Evolutionary conservation across 2,113 vertebrate species (phyloP).

Genomic region (Rousettus leschenaultii): DNA sequence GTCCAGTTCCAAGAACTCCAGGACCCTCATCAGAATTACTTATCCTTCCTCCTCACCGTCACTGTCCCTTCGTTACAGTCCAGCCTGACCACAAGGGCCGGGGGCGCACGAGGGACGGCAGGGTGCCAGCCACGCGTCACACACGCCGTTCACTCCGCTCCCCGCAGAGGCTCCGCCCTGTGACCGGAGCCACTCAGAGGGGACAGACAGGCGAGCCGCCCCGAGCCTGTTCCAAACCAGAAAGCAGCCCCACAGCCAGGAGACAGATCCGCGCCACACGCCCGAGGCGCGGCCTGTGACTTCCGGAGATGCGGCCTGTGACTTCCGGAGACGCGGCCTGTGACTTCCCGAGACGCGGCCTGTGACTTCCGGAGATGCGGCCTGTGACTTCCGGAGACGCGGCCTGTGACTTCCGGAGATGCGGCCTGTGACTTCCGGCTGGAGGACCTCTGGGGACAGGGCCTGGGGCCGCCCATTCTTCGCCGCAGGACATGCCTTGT

Average conservation of each 20-base stretch:
- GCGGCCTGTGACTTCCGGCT: too few species aligned
- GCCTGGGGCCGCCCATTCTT: too few species aligned
- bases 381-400: too few species aligned
- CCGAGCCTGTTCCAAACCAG: neutral
- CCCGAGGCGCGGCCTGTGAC: neutral
- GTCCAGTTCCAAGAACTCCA: neutral
- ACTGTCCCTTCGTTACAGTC: neutral
- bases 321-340: too few species aligned
- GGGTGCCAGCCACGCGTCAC: neutral
- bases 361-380: too few species aligned
- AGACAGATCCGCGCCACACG: constrained; percentile 18
- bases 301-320: too few species aligned
- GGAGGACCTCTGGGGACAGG: too few species aligned
- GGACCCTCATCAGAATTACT: neutral
- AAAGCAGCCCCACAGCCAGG: neutral
- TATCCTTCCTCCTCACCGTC: neutral
- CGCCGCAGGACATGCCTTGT: neutral
- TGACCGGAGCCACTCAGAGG: constrained; percentile 40
- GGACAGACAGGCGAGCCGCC: constrained; percentile 39
- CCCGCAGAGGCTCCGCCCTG: neutral
- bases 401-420: too few species aligned
- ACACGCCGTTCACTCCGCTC: constrained; percentile 27
- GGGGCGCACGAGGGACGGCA: too few species aligned
- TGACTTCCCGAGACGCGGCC: too few species aligned
- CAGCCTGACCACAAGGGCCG: neutral